phyloP scores from a whole-genome alignment of 2,113 vertebrate genomes.

The Ochotona princeps region DNA sequence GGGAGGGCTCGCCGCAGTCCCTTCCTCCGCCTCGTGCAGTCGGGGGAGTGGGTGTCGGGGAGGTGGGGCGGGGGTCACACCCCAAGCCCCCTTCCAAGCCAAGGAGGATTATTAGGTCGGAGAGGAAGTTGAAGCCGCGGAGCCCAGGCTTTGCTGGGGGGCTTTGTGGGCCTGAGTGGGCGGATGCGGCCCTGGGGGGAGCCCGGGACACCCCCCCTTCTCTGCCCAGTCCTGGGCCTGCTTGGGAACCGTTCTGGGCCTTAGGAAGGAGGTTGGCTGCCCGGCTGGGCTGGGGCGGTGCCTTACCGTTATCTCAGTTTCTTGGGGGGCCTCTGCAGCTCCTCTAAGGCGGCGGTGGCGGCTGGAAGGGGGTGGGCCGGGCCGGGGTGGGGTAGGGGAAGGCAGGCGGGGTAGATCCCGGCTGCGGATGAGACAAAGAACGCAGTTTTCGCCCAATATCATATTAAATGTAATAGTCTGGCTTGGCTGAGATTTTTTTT shows the following conservation, averaged over 20 bases:
- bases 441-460: conserved; percentile 75
- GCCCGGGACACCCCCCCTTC: conserved; percentile 47
- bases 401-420: conserved; percentile 73
- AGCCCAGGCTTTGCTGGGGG: conserved; percentile 51
- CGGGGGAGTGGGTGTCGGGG: background rate
- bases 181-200: conserved; percentile 56
- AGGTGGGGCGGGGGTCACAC: background rate
- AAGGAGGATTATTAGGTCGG: conserved; percentile 29
- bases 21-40: conserved; percentile 40
- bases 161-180: conserved; percentile 78
- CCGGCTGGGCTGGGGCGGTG: conserved; percentile 21
- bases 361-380: conserved; percentile 68
- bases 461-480: conserved; percentile 70
- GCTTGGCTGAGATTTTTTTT: conserved; percentile 60
- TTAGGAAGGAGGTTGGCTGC: conserved; percentile 31
- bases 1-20: conserved; percentile 35
- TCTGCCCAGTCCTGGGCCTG: conserved; percentile 34
- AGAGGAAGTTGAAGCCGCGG: conserved; percentile 53
- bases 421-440: conserved; percentile 79
- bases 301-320: conserved; percentile 74
- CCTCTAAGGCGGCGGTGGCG: conserved; percentile 76
- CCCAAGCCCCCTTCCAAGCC: conserved; percentile 19
- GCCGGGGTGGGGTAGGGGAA: conserved; percentile 61
- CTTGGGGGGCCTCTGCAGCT: conserved; percentile 74
- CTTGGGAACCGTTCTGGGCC: conserved; percentile 44